Base-by-base conservation (phyloP, 2,888 invertebrate species). In the Caenorhabditis imperialis region DNA sequence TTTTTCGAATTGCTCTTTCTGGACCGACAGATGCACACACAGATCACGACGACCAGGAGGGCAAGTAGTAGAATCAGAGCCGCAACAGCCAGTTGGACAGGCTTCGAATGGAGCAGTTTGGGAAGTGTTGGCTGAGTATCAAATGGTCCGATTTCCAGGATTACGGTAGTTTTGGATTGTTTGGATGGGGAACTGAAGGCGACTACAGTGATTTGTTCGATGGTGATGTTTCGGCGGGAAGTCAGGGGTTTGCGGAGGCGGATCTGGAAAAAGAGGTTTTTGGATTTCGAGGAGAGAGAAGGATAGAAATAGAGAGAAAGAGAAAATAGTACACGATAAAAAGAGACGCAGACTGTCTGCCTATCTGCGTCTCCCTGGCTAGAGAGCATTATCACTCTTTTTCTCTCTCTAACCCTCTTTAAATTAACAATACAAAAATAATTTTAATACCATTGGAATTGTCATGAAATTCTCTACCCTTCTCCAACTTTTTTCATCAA, bases 51-150 rank as follows among this genome's bases (percentile, higher is more conserved):
- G n/a, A 79, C 57, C 7, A 72, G 62, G 27, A 76, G 44, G 7
- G 71, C 33, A 45, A 77, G 69, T n/a, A 94, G 94, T 50, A 86
- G 78, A 47, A 88, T 75, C 16, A 88, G 73, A 2, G 94, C 93
- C 1, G 94, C 93, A 78, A 94, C 93, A 12, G 89, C 83, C 0
- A 95, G 91, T 4, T 95, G 90, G 18, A 96, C 60, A 2, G 58
- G 44, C 16, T 38, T 54, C n/a, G 69, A 73, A 45, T 73, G 42
- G 12, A 77, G 51, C n/a, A 72, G 67, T 30, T 45, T 61, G n/a
- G 63, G 69, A 25, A 63, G 37, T 3, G 63, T 27, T 35, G 70
- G 91, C 16, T 95, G 91, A 3, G 84, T 81, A 25, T 94, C 30
- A 51, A 77, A 58, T 27, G 67, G 67, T 12, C 78, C 80, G 20